Base-by-base conservation (phyloP, 2,113 vertebrate species). In the Sprattus sprattus region DNA sequence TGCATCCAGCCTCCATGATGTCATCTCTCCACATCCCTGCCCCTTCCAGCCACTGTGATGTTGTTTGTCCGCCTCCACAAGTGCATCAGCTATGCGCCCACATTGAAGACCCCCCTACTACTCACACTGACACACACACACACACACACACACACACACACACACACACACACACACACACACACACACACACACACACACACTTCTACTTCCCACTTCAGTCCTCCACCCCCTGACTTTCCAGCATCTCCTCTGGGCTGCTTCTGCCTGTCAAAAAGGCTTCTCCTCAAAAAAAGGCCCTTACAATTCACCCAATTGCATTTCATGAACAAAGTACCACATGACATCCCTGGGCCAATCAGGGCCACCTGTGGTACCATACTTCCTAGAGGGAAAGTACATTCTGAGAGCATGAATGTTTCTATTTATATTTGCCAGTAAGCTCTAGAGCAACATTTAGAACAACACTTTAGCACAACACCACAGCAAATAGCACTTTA, bases 371-470 rank as follows among this genome's bases (percentile, higher is more conserved):
- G 90, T 91, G 90, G 88, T 89, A 88, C 90, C 90, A 91, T 89
- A 94, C 93, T 93, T 95, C 92, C 94, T 94, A 90, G 90, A 95
- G 93, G 93, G 90, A 92, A 93, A 90, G 91, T 92, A 94, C 92
- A 92, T 92, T 92, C 90, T 90, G 90, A 91, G 93, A 92, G 91
- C 90, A 94, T 91, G 91, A 90, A 91, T 91, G 92, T 92, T 95
- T 92, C 94, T 95, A 95, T 95, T 95, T 95, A 93, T 95, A 93
- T 92, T 93, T 90, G 89, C 90, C 90, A 91, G 92, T 89, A 93
- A 95, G 94, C 92, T 81, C 89, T 88, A 89, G 82, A 91, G 86
- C 92, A 90, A 90, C 89, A 91, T 93, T 93, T 93, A 84, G 91
- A 93, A 91, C 89, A 91, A 89, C 88, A 87, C 81, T 89, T 89